These are phyloP conservation scores for Hippocampus guttulatus DNA, from an alignment of 2,113 vertebrate species.

Conservation along the genomic window DNA sequence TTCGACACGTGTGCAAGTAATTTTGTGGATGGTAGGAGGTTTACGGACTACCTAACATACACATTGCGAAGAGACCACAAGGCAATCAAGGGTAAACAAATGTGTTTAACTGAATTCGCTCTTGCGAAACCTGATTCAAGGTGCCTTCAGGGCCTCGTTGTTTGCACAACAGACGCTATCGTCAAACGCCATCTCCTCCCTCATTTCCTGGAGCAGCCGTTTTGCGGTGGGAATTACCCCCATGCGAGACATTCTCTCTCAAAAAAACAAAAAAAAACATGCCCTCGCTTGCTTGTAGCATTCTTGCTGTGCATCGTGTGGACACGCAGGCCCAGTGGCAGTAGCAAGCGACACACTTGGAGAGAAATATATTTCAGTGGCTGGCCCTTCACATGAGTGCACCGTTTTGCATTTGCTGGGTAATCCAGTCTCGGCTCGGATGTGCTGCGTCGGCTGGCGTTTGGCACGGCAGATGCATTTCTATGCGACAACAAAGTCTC, in stretches of 20 bases:
- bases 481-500: slow-evolving; percentile 40
- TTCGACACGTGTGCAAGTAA: background rate
- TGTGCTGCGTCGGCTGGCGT: slow-evolving; percentile 24
- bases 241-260: background rate
- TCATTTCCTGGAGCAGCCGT: background rate
- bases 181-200: background rate
- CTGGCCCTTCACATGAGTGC: background rate
- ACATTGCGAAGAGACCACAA: background rate
- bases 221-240: background rate
- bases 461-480: slow-evolving; percentile 20
- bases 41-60: background rate
- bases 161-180: background rate
- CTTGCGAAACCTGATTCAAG: background rate
- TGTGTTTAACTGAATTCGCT: background rate
- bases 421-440: slow-evolving; percentile 5
- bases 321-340: background rate
- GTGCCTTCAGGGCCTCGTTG: background rate
- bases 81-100: background rate
- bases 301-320: background rate
- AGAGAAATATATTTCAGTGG: background rate
- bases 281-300: background rate
- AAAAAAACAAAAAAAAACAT: background rate
- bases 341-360: background rate
- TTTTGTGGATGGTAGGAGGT: background rate
- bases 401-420: background rate